These are phyloP conservation scores for Lutjanus argentimaculatus DNA, from an alignment of 2,797 vertebrate genomes.

Conservation along the genomic window DNA sequence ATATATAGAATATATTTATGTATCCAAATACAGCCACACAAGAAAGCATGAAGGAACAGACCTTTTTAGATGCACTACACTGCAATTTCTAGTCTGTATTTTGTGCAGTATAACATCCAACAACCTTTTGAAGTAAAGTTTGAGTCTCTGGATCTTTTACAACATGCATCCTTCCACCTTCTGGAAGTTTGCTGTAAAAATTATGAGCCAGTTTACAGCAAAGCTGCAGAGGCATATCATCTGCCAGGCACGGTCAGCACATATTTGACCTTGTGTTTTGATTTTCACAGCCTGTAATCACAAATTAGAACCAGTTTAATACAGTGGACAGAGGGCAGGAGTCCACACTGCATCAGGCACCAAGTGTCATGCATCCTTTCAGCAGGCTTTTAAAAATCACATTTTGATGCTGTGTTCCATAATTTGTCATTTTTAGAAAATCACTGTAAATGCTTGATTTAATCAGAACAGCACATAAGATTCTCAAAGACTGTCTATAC, in stretches of 20 bases:
- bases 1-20: background rate
- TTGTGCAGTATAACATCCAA: slow-evolving; percentile 4
- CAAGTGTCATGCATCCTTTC: too few species aligned
- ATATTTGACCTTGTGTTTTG: slow-evolving; percentile 41
- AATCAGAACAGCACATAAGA: background rate
- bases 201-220: slow-evolving; percentile 27
- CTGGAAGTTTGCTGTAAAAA: slow-evolving; percentile 12
- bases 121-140: slow-evolving; percentile 1
- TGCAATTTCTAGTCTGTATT: background rate
- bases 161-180: background rate
- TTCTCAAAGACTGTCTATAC: too few species aligned
- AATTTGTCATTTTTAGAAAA: background rate
- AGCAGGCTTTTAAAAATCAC: background rate
- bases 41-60: background rate
- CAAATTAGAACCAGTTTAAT: slow-evolving; percentile 13
- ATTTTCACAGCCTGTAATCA: slow-evolving; percentile 26
- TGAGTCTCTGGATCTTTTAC: slow-evolving; percentile 7
- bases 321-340: background rate
- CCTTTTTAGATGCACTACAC: background rate
- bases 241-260: slow-evolving; percentile 1
- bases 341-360: background rate
- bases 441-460: background rate
- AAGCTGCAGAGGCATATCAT: background rate
- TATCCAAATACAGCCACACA: background rate
- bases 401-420: background rate